Conservation (phyloP, 2,113 vertebrate species). For the Indicator maculatus region DNA sequence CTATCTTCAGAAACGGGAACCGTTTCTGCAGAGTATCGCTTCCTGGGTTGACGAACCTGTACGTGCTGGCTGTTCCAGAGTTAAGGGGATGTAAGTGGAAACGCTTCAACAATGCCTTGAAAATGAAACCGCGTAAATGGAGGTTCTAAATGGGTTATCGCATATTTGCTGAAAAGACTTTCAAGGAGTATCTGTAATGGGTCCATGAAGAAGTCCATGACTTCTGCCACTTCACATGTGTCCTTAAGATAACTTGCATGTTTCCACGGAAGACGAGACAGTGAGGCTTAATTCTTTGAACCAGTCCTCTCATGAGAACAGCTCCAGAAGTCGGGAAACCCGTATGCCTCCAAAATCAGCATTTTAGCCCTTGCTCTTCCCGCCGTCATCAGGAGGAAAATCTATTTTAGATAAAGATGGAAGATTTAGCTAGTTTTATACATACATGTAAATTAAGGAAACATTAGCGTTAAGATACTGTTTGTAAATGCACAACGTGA, state of each 20-base stretch:
- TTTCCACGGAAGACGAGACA: background rate
- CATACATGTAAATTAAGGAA: background rate
- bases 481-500: rapidly evolving
- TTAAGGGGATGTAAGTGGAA: no score
- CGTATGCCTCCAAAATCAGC: rapidly evolving
- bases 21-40: rapidly evolving
- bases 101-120: rapidly evolving
- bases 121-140: rapidly evolving
- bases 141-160: rapidly evolving
- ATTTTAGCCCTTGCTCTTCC: rapidly evolving
- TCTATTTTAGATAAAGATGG: rapidly evolving
- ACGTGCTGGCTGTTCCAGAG: background rate
- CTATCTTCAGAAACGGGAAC: rapidly evolving
- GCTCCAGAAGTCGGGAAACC: background rate
- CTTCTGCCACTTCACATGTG: rapidly evolving
- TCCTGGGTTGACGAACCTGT: rapidly evolving
- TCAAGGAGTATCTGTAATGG: rapidly evolving
- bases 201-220: no score
- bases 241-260: rapidly evolving
- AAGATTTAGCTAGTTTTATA: background rate
- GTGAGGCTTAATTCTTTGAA: no score
- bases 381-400: background rate
- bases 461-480: rapidly evolving
- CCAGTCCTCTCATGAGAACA: rapidly evolving
- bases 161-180: rapidly evolving